These are phyloP conservation scores for Sphaerophoria rueppellii DNA, from an alignment of 2,888 invertebrate species.

Conservation along the genomic window DNA sequence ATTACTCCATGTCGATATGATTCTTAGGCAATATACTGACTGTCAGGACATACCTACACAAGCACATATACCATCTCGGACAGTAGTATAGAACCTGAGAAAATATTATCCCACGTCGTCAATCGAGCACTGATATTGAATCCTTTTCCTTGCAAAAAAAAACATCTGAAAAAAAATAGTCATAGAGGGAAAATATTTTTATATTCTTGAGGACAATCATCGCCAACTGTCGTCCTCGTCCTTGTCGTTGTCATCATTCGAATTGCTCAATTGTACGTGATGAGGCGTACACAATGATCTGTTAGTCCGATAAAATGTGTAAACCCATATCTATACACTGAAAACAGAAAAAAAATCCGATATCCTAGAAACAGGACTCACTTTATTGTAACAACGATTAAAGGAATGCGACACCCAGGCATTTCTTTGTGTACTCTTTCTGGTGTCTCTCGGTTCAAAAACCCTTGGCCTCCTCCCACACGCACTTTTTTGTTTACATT, in stretches of 20 bases:
- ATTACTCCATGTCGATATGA: slow-evolving; percentile 29
- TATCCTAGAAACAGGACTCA: slow-evolving; percentile 29
- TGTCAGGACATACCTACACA: too few relatives aligned
- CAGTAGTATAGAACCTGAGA: slow-evolving; percentile 32
- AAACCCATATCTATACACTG: not conserved
- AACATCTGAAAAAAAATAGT: not conserved
- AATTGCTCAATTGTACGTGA: slow-evolving; percentile 74
- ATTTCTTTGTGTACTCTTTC: slow-evolving; percentile 18
- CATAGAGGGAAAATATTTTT: slow-evolving; percentile 15
- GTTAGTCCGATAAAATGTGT: slow-evolving; percentile 23
- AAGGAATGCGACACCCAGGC: slow-evolving; percentile 37
- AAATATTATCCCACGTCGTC: slow-evolving; percentile 51
- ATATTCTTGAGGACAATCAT: slow-evolving; percentile 64
- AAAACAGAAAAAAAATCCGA: slow-evolving; percentile 2
- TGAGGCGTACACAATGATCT: slow-evolving; percentile 51
- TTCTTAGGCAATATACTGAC: not conserved
- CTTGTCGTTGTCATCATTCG: not conserved
- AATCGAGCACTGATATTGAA: not conserved
- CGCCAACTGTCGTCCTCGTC: slow-evolving; percentile 53
- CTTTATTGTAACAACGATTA: slow-evolving; percentile 22
- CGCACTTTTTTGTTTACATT: slow-evolving; percentile 60
- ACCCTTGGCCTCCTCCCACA: slow-evolving; percentile 16
- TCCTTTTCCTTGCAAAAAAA: slow-evolving; percentile 2
- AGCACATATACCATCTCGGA: not conserved
- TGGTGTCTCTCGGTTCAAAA: slow-evolving; percentile 13